Percentiles rank a stretch among this genome's conserved stretches.
Evolutionary conservation across 2,797 vertebrate species (phyloP).

Genomic region (Sebastolobus altivelis): DNA sequence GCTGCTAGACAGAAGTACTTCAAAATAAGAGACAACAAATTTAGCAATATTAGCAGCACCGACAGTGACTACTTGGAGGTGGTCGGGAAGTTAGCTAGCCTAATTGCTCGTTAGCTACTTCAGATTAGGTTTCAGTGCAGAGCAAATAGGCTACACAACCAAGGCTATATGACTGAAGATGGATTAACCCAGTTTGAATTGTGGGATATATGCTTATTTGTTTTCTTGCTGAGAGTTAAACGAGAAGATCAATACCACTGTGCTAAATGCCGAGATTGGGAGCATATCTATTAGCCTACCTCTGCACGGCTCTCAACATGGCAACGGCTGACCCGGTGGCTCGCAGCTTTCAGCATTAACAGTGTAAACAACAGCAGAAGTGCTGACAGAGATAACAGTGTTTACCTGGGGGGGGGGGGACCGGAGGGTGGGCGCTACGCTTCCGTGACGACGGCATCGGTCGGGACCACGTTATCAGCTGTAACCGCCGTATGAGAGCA

Average conservation of each 20-base stretch:
- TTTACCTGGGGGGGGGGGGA: too few relatives aligned
- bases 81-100: not conserved
- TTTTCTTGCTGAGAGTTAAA: not conserved
- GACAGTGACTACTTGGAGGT: not conserved
- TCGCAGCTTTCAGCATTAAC: too few relatives aligned
- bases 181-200: not conserved
- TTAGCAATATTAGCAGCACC: not conserved
- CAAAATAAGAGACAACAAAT: not conserved
- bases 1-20: not conserved
- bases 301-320: too few relatives aligned
- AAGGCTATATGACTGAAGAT: not conserved
- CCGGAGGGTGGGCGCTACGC: too few relatives aligned
- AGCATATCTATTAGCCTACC: too few relatives aligned
- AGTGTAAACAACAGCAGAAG: too few relatives aligned
- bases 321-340: too few relatives aligned
- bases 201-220: not conserved
- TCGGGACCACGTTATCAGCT: too few relatives aligned
- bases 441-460: rapidly evolving
- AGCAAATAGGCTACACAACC: not conserved
- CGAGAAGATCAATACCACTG: not conserved
- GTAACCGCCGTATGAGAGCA: too few relatives aligned
- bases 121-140: not conserved
- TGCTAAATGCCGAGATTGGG: too few relatives aligned
- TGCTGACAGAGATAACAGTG: too few relatives aligned
- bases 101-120: not conserved